Evolutionary conservation across 2,888 invertebrate genomes (phyloP).

Genomic region (Baronia brevicornis): DNA sequence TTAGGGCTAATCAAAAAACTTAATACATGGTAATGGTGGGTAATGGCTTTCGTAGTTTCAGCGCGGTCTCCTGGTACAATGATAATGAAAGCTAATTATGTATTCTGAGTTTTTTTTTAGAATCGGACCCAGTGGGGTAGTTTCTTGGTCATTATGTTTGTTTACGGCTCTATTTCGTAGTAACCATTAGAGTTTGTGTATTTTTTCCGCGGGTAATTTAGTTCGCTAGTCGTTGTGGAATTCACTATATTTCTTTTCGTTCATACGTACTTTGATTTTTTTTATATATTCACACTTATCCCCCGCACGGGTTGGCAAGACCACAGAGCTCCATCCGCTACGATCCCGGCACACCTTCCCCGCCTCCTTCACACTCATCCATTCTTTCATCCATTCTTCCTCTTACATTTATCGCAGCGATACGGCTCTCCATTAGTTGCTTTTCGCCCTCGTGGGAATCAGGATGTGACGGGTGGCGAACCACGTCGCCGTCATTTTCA

Average conservation of each 20-base stretch:
- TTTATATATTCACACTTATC: too few species aligned
- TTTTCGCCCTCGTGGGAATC: too few species aligned
- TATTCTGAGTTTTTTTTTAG: conserved; percentile 20
- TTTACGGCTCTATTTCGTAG: conserved; percentile 17
- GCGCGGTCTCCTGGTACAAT: conserved; percentile 29
- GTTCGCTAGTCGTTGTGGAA: conserved; percentile 8
- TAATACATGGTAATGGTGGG: conserved; percentile 41
- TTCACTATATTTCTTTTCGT: background rate
- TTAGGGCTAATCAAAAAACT: conserved; percentile 51
- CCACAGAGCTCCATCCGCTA: too few species aligned
- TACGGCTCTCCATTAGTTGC: too few species aligned
- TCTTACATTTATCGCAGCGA: too few species aligned
- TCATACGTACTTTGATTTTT: too few species aligned
- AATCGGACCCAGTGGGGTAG: conserved; percentile 26
- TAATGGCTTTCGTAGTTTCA: conserved; percentile 31
- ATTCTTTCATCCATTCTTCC: too few species aligned
- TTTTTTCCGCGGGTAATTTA: conserved; percentile 15
- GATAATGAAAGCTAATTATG: conserved; percentile 31
- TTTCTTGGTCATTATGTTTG: conserved; percentile 23
- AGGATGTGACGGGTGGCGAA: too few species aligned
- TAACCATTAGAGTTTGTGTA: conserved; percentile 17
- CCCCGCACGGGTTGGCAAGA: too few species aligned
- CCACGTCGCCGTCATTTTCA: too few species aligned
- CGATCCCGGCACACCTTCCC: too few species aligned
- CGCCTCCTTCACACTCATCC: too few species aligned